Evolutionary conservation across 2,888 invertebrate genomes (phyloP).

Genomic region (Electrophaes corylata): DNA sequence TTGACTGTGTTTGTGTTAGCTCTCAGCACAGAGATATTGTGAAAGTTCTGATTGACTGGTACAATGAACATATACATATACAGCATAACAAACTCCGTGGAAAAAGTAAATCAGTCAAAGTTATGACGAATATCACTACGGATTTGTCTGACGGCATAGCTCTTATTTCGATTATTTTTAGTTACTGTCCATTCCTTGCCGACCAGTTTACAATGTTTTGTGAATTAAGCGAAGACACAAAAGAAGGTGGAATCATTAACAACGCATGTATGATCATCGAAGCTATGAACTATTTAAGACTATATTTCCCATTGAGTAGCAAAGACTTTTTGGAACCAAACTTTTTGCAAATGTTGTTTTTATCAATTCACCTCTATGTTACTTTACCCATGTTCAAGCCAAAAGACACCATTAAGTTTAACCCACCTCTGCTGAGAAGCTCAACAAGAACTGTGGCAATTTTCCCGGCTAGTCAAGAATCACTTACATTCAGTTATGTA

Average conservation of each 20-base stretch:
- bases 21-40: conserved; percentile 60
- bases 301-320: conserved; percentile 82
- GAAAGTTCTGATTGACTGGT: conserved; percentile 68
- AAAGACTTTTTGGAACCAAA: conserved; percentile 81
- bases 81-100: conserved; percentile 55
- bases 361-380: conserved; percentile 82
- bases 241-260: conserved; percentile 73
- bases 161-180: conserved; percentile 80
- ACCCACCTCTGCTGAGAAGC: conserved; percentile 73
- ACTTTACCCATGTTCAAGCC: conserved; percentile 80
- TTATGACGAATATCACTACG: conserved; percentile 72
- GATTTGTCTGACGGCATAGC: conserved; percentile 84
- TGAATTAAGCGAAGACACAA: conserved; percentile 60
- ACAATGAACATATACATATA: conserved; percentile 61
- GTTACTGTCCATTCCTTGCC: conserved; percentile 84
- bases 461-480: conserved; percentile 69
- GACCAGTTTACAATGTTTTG: conserved; percentile 73
- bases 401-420: conserved; percentile 69
- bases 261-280: conserved; percentile 83
- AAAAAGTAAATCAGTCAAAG: conserved; percentile 54
- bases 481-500: conserved; percentile 61
- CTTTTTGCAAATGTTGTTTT: conserved; percentile 83
- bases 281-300: conserved; percentile 79
- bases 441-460: conserved; percentile 68
- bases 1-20: conserved; percentile 71